Evolutionary conservation across 2,888 invertebrate species (phyloP).

Genomic region (Altica lythri): DNA sequence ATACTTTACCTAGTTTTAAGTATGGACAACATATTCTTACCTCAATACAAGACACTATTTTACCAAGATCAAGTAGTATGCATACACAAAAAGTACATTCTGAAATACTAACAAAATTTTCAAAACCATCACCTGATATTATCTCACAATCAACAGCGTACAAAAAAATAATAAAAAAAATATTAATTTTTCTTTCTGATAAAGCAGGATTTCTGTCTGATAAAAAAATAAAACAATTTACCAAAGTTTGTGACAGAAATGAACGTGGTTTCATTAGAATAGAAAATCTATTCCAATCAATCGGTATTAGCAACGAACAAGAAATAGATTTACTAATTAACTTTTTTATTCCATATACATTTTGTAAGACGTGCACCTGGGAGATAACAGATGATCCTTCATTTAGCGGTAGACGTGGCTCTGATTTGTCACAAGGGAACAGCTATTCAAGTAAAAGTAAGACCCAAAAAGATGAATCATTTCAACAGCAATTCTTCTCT

Average conservation of each 20-base stretch:
- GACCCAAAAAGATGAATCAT: background rate
- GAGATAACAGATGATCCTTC: background rate
- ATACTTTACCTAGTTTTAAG: conserved; percentile 57
- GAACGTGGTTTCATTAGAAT: conserved; percentile 72
- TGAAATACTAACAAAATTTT: too few species aligned
- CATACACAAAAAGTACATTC: too few species aligned
- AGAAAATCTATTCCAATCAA: conserved; percentile 79
- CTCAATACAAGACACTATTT: too few species aligned
- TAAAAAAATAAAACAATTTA: conserved; percentile 68
- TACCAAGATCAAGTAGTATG: too few species aligned
- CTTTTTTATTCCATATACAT: conserved; percentile 74
- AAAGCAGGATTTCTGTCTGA: conserved; percentile 78
- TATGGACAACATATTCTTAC: too few species aligned
- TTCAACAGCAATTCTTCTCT: background rate
- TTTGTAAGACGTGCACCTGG: conserved; percentile 67
- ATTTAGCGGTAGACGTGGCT: background rate
- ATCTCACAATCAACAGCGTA: too few species aligned
- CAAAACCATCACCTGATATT: too few species aligned
- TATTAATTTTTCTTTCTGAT: conserved; percentile 61
- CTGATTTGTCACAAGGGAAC: too few species aligned
- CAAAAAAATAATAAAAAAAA: conserved; percentile 18
- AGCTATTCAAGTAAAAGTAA: background rate
- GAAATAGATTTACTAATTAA: conserved; percentile 71
- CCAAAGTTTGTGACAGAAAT: conserved; percentile 65
- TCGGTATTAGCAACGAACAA: conserved; percentile 70